Evolutionary conservation across 2,888 invertebrate genomes (phyloP).

Genomic region (Liopterus haemorrhoidalis): DNA sequence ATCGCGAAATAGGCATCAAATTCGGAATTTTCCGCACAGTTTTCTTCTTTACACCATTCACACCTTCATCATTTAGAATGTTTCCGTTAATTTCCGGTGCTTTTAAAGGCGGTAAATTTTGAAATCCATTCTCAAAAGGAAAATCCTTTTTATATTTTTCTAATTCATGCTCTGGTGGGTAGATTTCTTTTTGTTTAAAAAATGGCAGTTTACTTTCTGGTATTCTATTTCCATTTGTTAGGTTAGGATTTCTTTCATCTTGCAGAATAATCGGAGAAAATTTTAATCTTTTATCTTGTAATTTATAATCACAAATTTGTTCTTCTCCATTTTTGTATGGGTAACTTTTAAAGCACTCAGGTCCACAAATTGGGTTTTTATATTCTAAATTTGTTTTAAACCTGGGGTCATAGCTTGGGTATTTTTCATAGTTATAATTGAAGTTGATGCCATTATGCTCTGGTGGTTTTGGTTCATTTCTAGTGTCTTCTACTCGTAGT

Average conservation of each 20-base stretch:
- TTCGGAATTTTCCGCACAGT: slow-evolving; percentile 37
- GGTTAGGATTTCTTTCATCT: slow-evolving; percentile 15
- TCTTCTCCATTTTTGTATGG: not conserved
- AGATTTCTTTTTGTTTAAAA: not conserved
- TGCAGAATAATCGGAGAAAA: slow-evolving; percentile 19
- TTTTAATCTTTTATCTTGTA: slow-evolving; percentile 17
- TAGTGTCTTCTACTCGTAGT: slow-evolving; percentile 20
- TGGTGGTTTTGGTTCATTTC: not conserved
- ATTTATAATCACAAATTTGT: slow-evolving; percentile 15
- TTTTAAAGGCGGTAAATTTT: too few relatives aligned
- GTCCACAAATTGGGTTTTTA: slow-evolving; percentile 17
- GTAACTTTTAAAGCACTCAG: slow-evolving; percentile 18
- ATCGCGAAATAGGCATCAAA: slow-evolving; percentile 38
- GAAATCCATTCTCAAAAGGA: not conserved
- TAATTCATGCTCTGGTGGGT: too few relatives aligned
- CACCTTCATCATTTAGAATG: slow-evolving; percentile 6
- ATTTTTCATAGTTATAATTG: slow-evolving; percentile 8
- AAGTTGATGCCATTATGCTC: slow-evolving; percentile 4
- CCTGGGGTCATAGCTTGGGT: slow-evolving; percentile 12
- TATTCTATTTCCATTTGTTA: slow-evolving; percentile 9
- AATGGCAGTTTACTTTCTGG: too few relatives aligned
- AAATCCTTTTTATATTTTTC: too few relatives aligned
- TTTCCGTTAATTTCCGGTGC: too few relatives aligned
- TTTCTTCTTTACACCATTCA: slow-evolving; percentile 16
- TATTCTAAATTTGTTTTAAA: slow-evolving; percentile 14